phyloP scores from a whole-genome alignment of 2,113 vertebrate species.

The Egretta garzetta region DNA sequence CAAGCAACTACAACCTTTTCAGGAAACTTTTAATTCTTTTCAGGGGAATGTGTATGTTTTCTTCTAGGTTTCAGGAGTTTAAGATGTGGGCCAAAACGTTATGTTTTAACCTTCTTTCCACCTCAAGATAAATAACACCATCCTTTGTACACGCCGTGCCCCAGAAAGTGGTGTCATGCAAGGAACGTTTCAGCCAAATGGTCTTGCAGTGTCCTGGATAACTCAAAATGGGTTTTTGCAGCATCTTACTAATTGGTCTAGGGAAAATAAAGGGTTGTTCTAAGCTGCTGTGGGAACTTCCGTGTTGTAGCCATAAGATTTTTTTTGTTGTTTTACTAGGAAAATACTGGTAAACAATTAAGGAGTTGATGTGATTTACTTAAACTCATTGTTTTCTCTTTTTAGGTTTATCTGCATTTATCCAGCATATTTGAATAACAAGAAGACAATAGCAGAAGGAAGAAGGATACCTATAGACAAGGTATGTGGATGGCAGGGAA shows the following conservation, averaged over 20 bases:
- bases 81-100: not conserved
- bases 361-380: not conserved
- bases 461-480: conserved; percentile 90
- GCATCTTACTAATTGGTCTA: not conserved
- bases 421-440: conserved; percentile 95
- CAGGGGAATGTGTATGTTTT: accelerated
- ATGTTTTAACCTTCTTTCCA: not conserved
- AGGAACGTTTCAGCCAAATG: not conserved
- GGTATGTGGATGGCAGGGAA: conserved; percentile 65
- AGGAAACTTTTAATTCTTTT: not conserved
- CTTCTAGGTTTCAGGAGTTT: not conserved
- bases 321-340: not conserved
- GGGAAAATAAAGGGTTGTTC: not conserved
- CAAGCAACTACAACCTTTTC: not conserved
- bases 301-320: not conserved
- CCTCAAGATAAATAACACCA: accelerated
- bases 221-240: not conserved
- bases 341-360: not conserved
- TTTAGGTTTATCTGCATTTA: conserved; percentile 93
- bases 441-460: conserved; percentile 96
- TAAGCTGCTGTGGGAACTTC: not conserved
- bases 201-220: too few species aligned
- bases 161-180: not conserved
- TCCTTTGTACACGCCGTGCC: not conserved
- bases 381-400: not conserved